phyloP scores from a whole-genome alignment of 1,140 invertebrate genomes.

The Kradibia gibbosae region DNA sequence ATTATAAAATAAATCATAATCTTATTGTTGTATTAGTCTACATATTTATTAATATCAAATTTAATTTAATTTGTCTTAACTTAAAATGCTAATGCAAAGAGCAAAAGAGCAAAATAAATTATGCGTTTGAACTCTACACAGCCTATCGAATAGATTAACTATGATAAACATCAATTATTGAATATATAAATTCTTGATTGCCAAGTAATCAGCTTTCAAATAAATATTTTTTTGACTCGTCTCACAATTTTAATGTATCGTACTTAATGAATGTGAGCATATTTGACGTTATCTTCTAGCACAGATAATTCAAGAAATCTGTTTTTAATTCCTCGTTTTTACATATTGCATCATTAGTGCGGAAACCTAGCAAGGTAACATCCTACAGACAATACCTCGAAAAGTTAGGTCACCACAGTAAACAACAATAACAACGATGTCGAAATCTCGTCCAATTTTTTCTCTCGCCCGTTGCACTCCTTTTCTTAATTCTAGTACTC shows the following conservation, averaged over 20 bases:
- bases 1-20: no score
- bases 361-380: constrained; percentile 12
- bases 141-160: not conserved
- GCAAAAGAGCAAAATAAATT: not conserved
- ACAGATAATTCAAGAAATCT: not conserved
- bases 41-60: not conserved
- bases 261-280: not conserved
- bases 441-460: not conserved
- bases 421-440: not conserved
- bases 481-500: not conserved
- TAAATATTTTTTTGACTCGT: no score
- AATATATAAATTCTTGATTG: not conserved
- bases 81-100: not conserved
- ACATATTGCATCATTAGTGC: not conserved
- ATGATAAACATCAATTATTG: not conserved
- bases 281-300: no score
- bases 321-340: not conserved
- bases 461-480: not conserved
- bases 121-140: not conserved
- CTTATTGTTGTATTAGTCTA: no score
- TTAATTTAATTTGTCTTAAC: not conserved
- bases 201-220: not conserved
- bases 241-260: not conserved
- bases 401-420: constrained; percentile 8
- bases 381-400: not conserved